Evolutionary conservation across 2,797 vertebrate genomes (phyloP).

Genomic region (Eleutherodactylus coqui): DNA sequence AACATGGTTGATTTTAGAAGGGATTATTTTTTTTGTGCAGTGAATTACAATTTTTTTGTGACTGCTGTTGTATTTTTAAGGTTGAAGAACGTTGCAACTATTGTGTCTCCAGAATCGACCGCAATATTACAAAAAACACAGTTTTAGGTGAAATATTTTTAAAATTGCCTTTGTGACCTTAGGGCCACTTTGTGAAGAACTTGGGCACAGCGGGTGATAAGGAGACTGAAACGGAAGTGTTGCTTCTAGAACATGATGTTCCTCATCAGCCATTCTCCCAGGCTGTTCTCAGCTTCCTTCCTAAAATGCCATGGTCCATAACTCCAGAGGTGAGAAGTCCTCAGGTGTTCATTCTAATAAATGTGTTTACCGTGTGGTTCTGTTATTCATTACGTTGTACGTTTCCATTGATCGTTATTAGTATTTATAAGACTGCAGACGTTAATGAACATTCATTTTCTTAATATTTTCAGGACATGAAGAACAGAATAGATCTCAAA

Average conservation of each 20-base stretch:
- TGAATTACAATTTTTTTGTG: too few relatives aligned
- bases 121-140: too few relatives aligned
- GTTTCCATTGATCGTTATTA: background rate
- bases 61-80: too few relatives aligned
- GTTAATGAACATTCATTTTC: background rate
- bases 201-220: constrained; percentile 91
- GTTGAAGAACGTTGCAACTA: too few relatives aligned
- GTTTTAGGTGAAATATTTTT: too few relatives aligned
- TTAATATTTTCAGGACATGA: constrained; percentile 82
- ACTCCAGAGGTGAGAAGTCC: constrained; percentile 81
- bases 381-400: background rate
- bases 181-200: constrained; percentile 97
- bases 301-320: constrained; percentile 93
- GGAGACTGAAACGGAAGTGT: constrained; percentile 92
- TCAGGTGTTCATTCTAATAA: background rate
- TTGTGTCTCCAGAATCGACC: too few relatives aligned
- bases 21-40: too few relatives aligned
- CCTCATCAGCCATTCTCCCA: constrained; percentile 96
- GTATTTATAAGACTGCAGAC: background rate
- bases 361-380: background rate
- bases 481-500: constrained; percentile 85
- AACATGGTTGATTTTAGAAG: too few relatives aligned
- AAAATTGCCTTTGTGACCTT: background rate
- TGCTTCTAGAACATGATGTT: constrained; percentile 95
- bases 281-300: constrained; percentile 91